phyloP scores from a whole-genome alignment of 1,140 invertebrate genomes.

The Spodoptera frugiperda region DNA sequence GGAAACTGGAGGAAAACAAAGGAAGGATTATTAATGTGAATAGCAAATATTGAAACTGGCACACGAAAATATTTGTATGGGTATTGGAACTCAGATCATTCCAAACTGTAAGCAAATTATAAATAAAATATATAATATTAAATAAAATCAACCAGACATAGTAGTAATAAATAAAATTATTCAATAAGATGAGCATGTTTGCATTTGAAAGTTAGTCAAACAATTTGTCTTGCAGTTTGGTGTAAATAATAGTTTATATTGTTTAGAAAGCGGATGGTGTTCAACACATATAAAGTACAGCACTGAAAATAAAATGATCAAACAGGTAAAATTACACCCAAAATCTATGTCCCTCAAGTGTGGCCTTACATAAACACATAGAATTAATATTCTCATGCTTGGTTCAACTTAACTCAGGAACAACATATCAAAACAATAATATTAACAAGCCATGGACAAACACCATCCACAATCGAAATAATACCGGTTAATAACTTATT shows the following conservation, averaged over 20 bases:
- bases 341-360: constrained; percentile 64
- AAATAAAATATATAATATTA: constrained; percentile 43
- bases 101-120: constrained; percentile 77
- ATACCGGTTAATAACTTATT: constrained; percentile 80
- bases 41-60: constrained; percentile 56
- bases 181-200: constrained; percentile 38
- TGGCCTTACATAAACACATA: constrained; percentile 54
- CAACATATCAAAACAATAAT: constrained; percentile 73
- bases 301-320: constrained; percentile 77
- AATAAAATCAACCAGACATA: neutral
- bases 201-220: constrained; percentile 40
- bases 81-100: constrained; percentile 62
- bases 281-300: constrained; percentile 77
- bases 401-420: constrained; percentile 71
- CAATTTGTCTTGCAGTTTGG: constrained; percentile 74
- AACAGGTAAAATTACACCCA: constrained; percentile 64
- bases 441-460: constrained; percentile 77
- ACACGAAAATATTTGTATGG: constrained; percentile 67
- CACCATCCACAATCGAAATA: constrained; percentile 85
- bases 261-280: constrained; percentile 86
- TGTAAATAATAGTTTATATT: constrained; percentile 71
- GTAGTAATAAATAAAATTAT: constrained; percentile 49
- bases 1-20: constrained; percentile 31
- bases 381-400: constrained; percentile 65
- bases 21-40: constrained; percentile 30